Percentiles rank a stretch among this genome's conserved stretches.
These are phyloP conservation scores for Athrips mouffetella DNA, from an alignment of 2,888 invertebrate genomes.

Conservation along the genomic window DNA sequence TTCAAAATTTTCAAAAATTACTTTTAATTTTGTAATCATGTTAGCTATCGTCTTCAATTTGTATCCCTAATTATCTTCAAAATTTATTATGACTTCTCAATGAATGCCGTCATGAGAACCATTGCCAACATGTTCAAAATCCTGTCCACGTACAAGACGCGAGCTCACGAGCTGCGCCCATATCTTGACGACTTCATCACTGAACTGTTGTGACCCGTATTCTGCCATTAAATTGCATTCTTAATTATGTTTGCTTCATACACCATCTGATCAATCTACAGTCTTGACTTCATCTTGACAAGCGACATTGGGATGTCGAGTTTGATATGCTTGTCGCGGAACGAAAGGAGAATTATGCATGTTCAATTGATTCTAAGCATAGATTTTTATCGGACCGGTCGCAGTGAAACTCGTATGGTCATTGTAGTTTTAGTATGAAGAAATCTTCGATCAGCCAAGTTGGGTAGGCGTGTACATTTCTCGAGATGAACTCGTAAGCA, in stretches of 20 bases:
- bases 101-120: neutral
- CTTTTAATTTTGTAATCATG: slow-evolving; percentile 12
- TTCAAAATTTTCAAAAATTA: slow-evolving; percentile 1
- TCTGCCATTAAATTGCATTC: slow-evolving; percentile 40
- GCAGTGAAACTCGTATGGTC: neutral
- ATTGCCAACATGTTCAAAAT: slow-evolving; percentile 7
- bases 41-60: neutral
- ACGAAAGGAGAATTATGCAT: slow-evolving; percentile 23
- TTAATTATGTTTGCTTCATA: slow-evolving; percentile 49
- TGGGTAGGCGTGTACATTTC: neutral
- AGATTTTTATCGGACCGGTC: slow-evolving; percentile 10
- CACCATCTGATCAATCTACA: slow-evolving; percentile 43
- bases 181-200: slow-evolving; percentile 50
- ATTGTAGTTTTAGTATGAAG: neutral
- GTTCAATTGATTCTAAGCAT: slow-evolving; percentile 16
- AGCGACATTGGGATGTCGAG: slow-evolving; percentile 32
- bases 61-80: neutral
- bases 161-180: slow-evolving; percentile 14
- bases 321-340: slow-evolving; percentile 18
- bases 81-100: neutral
- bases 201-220: slow-evolving; percentile 34
- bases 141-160: slow-evolving; percentile 1
- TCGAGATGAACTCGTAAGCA: neutral
- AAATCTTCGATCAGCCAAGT: neutral
- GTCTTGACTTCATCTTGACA: slow-evolving; percentile 38